Conservation (phyloP, 2,888 invertebrate species). For the Chloromyia formosa region DNA sequence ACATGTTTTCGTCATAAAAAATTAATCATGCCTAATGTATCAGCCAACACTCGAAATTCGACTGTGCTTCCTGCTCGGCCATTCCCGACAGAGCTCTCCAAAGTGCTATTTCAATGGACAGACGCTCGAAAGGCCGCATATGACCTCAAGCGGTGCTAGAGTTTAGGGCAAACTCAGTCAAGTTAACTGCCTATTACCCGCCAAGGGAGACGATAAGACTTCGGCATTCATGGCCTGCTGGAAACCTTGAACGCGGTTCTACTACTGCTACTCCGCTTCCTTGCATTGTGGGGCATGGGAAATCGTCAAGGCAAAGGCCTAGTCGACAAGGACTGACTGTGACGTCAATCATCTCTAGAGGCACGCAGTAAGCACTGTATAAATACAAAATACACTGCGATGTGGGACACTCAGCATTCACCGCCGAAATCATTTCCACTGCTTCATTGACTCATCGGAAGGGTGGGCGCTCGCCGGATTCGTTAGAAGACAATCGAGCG, state of each 20-base stretch:
- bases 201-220: not conserved
- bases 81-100: not conserved
- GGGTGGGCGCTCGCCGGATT: no score
- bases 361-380: not conserved
- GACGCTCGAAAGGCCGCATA: not conserved
- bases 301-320: slow-evolving; percentile 4
- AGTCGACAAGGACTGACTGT: not conserved
- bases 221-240: not conserved
- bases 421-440: not conserved
- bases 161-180: not conserved
- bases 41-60: no score
- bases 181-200: not conserved
- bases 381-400: not conserved
- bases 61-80: no score
- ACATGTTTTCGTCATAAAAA: no score
- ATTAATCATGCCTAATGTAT: no score
- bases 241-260: not conserved
- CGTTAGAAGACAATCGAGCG: not conserved
- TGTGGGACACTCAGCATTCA: not conserved
- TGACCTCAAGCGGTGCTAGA: not conserved
- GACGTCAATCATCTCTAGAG: slow-evolving; percentile 7
- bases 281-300: not conserved
- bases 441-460: not conserved
- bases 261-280: not conserved
- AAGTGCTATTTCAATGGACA: slow-evolving; percentile 1